Conservation (phyloP, 2,113 vertebrate genomes). For the Anser cygnoides region DNA sequence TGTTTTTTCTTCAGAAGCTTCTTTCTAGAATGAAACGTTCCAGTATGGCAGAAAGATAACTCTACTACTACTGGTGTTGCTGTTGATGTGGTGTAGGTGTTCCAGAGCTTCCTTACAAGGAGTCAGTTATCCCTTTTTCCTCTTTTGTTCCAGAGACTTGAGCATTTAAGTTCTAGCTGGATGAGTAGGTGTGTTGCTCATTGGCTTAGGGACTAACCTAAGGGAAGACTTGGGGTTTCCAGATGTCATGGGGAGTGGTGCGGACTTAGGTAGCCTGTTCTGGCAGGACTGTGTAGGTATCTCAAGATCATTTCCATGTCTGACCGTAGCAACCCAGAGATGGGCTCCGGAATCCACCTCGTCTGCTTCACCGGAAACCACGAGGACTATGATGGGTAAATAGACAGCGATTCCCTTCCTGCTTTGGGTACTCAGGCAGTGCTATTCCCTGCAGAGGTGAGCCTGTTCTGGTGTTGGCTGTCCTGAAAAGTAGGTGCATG, state of each 20-base stretch:
- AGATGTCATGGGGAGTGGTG: neutral
- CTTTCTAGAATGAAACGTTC: neutral
- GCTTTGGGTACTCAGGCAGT: neutral
- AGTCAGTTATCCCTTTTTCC: neutral
- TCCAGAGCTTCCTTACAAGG: neutral
- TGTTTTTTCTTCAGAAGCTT: neutral
- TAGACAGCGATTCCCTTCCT: neutral
- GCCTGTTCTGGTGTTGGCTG: neutral
- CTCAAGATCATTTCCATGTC: neutral
- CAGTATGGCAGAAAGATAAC: neutral
- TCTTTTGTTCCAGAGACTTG: neutral
- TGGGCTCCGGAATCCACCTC: neutral
- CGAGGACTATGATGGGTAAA: constrained; percentile 22
- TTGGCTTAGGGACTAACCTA: neutral
- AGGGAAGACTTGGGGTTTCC: neutral
- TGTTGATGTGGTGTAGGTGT: neutral
- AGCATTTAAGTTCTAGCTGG: neutral
- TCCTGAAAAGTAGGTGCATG: neutral
- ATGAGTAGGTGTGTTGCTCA: neutral
- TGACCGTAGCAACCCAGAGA: neutral
- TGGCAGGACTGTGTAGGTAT: neutral
- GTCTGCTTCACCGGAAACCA: neutral
- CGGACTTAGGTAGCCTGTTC: neutral
- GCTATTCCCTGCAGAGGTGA: neutral
- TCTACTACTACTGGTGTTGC: neutral